Base-by-base conservation (phyloP, 2,888 invertebrate genomes). In the Caenorhabditis afra region DNA sequence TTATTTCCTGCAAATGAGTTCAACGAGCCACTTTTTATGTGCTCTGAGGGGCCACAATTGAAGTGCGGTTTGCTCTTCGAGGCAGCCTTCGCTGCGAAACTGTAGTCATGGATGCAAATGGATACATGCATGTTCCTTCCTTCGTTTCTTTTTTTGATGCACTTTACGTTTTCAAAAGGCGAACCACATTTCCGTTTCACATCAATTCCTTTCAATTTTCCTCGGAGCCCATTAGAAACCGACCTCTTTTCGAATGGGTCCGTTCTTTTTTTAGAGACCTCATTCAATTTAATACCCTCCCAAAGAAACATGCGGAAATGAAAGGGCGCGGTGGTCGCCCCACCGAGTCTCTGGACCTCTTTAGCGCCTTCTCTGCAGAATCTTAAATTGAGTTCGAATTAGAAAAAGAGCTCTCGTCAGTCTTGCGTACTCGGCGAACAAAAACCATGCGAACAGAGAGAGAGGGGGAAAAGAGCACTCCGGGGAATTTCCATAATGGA, bases 321-420 rank as follows among this genome's bases (percentile, higher is more conserved):
- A 29, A 65, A 18, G 16, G 44, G 7, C 29, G 29, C n/a, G n/a
- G n/a, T n/a, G n/a, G n/a, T n/a, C n/a, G n/a, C n/a, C n/a, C n/a
- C n/a, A 61, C 29, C 18, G 47, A 11, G 18, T 16, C 39, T 44
- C 37, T 59, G 47, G 44, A 57, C 47, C 35, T 61, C 41, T 71
- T 70, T 53, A 29, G 45, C 35, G 57, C 50, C 55, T 73, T 50
- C 50, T 64, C 58, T 73, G 73, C 64, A 59, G 58, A 37, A 22
- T 39, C 14, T 49, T 52, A 57, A 71, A 71, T 71, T 71, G 49
- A 71, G 57, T 58, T 50, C 64, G 73, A 73, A 73, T 64, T 73
- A 64, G 64, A 73, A 58, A 41, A 41, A 14, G 14, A 3, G 41
- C 61, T 39, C 16, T 39, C 55, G 35, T 71, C 62, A 47, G 47